phyloP scores from a whole-genome alignment of 2,797 vertebrate genomes.

The Phylloscopus collybita region DNA sequence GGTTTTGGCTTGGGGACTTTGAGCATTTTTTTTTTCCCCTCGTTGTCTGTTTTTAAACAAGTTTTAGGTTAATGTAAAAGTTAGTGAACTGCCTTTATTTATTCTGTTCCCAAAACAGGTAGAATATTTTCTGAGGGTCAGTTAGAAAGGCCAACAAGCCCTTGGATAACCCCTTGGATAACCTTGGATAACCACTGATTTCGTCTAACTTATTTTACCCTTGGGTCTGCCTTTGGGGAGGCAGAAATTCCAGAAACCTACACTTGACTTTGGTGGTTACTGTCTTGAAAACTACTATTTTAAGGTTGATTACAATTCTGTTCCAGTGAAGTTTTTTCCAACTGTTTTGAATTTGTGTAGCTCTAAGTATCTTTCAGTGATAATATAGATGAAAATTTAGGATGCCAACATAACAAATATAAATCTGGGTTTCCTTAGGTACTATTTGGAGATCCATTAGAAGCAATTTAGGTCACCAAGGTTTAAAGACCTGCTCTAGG shows the following conservation, averaged over 20 bases:
- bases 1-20: not conserved
- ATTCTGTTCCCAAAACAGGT: not conserved
- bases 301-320: constrained; percentile 11
- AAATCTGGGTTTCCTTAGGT: not conserved
- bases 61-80: not conserved
- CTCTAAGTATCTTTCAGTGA: not conserved
- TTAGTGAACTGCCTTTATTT: not conserved
- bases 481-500: not conserved
- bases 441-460: not conserved
- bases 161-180: not conserved
- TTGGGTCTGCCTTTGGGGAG: not conserved
- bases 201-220: not conserved
- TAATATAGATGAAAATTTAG: not conserved
- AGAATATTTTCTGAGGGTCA: not conserved
- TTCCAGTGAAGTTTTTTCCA: not conserved
- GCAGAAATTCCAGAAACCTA: not conserved
- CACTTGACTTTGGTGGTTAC: not conserved
- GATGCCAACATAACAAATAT: not conserved
- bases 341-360: constrained; percentile 8
- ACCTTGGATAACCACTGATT: not conserved
- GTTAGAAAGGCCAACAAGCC: not conserved
- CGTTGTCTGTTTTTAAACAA: not conserved
- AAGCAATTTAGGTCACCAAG: not conserved
- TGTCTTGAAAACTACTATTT: constrained; percentile 18
- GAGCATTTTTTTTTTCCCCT: not conserved